Evolutionary conservation across 2,113 vertebrate genomes (phyloP), one percentile per base, ranked within the genome.

Genomic region (Chaenogobius annularis): DNA sequence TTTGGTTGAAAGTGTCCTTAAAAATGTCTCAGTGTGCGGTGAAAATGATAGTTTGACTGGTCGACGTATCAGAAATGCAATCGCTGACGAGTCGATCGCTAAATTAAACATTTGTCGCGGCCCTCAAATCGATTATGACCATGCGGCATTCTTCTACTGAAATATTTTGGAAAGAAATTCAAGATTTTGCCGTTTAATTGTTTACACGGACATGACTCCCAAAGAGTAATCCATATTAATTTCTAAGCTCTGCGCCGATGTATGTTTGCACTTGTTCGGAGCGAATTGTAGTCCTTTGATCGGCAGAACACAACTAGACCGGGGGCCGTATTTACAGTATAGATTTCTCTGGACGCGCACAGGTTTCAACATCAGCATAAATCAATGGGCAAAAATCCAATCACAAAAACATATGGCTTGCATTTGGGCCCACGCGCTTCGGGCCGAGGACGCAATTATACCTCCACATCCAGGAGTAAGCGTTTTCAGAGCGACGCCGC

Each of bases 311-410:
- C 40, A 66, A 44, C 47, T 47, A 66, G n/a, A 66, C 40, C 20
- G 3, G n/a, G n/a, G n/a, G 40, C 20, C 13, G 20, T 19, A 35
- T 64, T 72, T 69, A 59, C 58, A 17, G 35, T 23, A 11, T 37
- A 1, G 37, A 62, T 55, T 65, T 72, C 61, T 23, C 40, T 17
- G 58, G 10, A 52, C 15, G 7, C 46, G 26, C 23, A 10, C 56
- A 47, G 40, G 44, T 66, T n/a, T 62, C 26, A 75, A 14, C 75
- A 79, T 81, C 66, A 44, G 56, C 76, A 85, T 83, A 75, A 78
- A 85, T 85, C 87, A 85, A 68, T 72, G 67, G 44, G 58, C 20
- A 20, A 75, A 58, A 87, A 67, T 66, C 54, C 72, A 79, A 69
- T 83, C 63, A 77, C 68, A 66, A 47, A 73, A 74, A 72, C n/a